A percentile compares a stretch with the other conserved stretches of the same genome.
Evolutionary conservation across 2,113 vertebrate genomes (phyloP).

Genomic region (Sialia sialis): DNA sequence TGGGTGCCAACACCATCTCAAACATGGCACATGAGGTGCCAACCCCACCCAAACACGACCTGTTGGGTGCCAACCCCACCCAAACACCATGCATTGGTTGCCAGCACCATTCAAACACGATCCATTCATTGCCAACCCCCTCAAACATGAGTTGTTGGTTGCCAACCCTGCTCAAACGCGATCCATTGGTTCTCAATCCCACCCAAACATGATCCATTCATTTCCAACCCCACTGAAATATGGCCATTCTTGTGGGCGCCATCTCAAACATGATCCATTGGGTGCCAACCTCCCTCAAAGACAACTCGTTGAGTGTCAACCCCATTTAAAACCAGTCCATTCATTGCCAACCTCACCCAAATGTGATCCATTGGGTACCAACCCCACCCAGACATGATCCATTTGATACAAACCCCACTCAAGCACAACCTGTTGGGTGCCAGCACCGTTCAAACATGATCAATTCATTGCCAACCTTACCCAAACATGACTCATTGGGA

Average conservation of each 20-base stretch:
- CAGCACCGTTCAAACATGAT: accelerated
- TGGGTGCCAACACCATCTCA: background rate
- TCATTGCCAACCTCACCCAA: accelerated
- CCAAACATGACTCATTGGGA: accelerated
- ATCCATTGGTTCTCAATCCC: accelerated
- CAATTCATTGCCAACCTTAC: accelerated
- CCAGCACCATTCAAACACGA: accelerated
- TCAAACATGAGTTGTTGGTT: accelerated
- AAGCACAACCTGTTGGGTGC: background rate
- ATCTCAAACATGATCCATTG: accelerated
- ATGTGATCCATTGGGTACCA: too few species aligned
- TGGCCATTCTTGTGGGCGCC: too few species aligned
- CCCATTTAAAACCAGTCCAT: background rate
- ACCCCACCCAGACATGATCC: accelerated
- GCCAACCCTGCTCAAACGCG: accelerated
- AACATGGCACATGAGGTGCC: background rate
- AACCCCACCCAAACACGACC: accelerated
- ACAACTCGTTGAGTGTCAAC: background rate
- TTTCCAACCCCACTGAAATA: too few species aligned
- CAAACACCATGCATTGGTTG: accelerated
- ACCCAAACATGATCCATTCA: accelerated
- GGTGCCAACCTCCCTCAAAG: background rate
- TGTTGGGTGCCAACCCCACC: accelerated
- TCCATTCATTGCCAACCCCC: accelerated
- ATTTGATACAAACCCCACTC: background rate